Base-by-base conservation (phyloP, 1,140 invertebrate genomes). In the Daktulosphaira vitifoliae region DNA sequence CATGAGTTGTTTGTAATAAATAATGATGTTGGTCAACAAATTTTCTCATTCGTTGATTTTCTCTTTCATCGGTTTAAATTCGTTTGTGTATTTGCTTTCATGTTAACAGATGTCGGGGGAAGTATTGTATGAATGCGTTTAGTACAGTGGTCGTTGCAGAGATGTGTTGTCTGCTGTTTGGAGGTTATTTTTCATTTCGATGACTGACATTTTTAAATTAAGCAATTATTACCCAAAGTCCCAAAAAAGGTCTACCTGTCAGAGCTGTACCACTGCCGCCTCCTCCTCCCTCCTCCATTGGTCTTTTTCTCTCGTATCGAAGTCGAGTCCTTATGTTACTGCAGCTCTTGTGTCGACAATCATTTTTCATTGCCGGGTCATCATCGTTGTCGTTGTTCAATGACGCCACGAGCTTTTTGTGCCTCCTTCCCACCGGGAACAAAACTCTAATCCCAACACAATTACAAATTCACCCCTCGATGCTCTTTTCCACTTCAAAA, bases 191-290 rank as follows among this genome's bases (percentile, higher is more conserved):
- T 62, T 62, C 56, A 62, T 62, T 25, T n/a, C 20, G 56, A 39
- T 62, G 56, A 62, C 56, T 62, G 56, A 62, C 56, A 16, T 48
- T 62, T 62, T 62, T 62, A 62, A 62, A 62, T 62, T 62, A 62
- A 62, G 56, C 56, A 62, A 62, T 62, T 62, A 62, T 62, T 62
- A 62, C 56, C 56, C 42, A 48, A 62, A 62, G 42, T 48, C 56
- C 56, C 22, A 42, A 62, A 62, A 62, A 62, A 62, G 56, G 56
- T 62, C 42, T 39, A 62, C 42, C 56, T 62, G 56, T 62, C 56
- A 62, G 42, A 46, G 29, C 5, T 6, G 11, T 11, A 11, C 25
- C 23, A 20, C 42, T 15, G 18, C 53, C 42, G 16, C 15, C 53
- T 38, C 20, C 22, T 42, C 33, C 5, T 13, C 33, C 6, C 33